phyloP scores from a whole-genome alignment of 2,113 vertebrate genomes.

The Garra rufa region DNA sequence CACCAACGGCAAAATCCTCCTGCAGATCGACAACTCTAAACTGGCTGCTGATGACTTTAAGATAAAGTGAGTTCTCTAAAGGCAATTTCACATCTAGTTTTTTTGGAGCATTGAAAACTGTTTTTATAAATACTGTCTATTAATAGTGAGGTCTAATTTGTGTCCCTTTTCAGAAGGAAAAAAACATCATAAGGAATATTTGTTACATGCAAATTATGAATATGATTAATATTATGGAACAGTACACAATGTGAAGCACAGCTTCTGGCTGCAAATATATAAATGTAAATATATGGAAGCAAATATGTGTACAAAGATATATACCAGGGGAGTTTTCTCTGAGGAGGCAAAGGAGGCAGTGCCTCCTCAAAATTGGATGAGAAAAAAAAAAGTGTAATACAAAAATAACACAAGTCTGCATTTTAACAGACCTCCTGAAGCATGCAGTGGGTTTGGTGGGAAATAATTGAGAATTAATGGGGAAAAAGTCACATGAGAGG shows the following conservation, averaged over 20 bases:
- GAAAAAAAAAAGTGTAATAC: too few species aligned
- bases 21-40: constrained; percentile 91
- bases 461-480: too few species aligned
- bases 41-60: constrained; percentile 93
- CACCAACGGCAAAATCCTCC: constrained; percentile 81
- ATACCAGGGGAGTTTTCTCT: too few species aligned
- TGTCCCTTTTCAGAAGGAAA: too few species aligned
- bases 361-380: too few species aligned
- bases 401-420: too few species aligned
- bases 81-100: not conserved
- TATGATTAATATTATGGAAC: not conserved
- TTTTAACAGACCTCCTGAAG: too few species aligned
- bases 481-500: too few species aligned
- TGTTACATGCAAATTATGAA: not conserved
- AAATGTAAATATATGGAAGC: too few species aligned
- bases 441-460: too few species aligned
- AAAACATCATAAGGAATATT: too few species aligned
- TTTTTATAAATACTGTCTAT: not conserved
- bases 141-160: not conserved
- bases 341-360: too few species aligned
- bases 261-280: not conserved
- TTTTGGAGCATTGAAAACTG: not conserved
- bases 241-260: not conserved
- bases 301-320: not conserved
- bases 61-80: constrained; percentile 82